Evolutionary conservation across 1,140 invertebrate genomes (phyloP), one percentile per base, ranked within the genome.

Genomic region (Eurosta solidaginis): DNA sequence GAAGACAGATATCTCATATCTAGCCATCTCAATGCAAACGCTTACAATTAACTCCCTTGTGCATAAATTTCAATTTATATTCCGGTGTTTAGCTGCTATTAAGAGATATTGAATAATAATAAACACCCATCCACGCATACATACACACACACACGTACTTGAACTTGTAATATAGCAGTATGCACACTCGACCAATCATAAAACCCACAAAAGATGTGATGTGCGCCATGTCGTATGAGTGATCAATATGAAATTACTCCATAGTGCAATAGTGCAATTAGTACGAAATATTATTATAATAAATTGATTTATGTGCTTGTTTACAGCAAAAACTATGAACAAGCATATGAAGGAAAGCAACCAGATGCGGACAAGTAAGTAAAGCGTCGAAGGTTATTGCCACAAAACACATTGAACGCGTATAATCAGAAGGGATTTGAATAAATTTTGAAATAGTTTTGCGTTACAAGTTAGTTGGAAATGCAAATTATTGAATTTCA

Each of bases 51-150:
- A 68, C 33, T 40, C n/a, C 1, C 59, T 68, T 68, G n/a, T 36
- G 59, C 59, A 68, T 68, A 68, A 68, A 68, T 68, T 68, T 68
- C 59, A 68, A 68, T 68, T 68, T 40, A 40, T 40, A 68, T n/a
- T 40, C 59, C 14, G 36, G 33, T 40, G 59, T 5, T 68, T 68
- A 68, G 59, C 59, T 68, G 59, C 29, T 33, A 68, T 68, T 68
- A 68, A 40, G 59, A 68, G 59, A 68, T 68, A 68, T 68, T 68
- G 59, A 68, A 68, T 68, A 68, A 68, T 68, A 68, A 68, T 68
- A 68, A 68, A 68, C 59, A 68, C 59, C 59, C 29, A 7, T 20
- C 59, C 27, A 40, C 33, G n/a, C n/a, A n/a, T n/a, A 68, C 10
- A 40, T 68, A 33, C 29, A 10, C 29, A 68, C 33, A 33, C 33